phyloP scores from a whole-genome alignment of 37 sponge, comb jelly and placozoan genomes.

The Aplysina aerophoba region DNA sequence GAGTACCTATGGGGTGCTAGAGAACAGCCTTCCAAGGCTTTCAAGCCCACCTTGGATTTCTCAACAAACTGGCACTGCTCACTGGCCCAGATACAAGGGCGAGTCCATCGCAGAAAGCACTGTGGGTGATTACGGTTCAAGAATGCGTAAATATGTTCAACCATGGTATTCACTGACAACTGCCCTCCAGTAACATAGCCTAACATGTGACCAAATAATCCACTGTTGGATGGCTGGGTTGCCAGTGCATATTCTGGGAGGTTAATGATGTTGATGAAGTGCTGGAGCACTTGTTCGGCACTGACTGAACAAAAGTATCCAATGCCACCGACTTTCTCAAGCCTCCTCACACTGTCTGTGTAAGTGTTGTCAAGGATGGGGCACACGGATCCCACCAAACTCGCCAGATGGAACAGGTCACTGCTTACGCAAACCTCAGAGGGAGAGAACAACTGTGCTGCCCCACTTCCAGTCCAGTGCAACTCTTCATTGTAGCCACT shows the following conservation, averaged over 20 bases:
- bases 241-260: neutral
- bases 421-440: neutral
- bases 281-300: neutral
- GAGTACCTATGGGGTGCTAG: conserved; percentile 13
- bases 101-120: neutral
- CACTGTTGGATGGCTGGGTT: neutral
- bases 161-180: neutral
- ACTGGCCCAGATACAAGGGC: neutral
- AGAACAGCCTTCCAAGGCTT: neutral
- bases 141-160: neutral
- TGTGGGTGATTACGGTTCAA: neutral
- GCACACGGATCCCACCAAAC: conserved; percentile 40
- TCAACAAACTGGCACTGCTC: neutral
- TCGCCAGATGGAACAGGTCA: neutral
- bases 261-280: neutral
- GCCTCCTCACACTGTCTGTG: neutral
- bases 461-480: conserved; percentile 34
- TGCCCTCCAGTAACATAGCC: too few species aligned
- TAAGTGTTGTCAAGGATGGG: conserved; percentile 16
- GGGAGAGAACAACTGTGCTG: neutral
- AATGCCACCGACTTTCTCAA: too few species aligned
- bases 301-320: neutral
- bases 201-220: too few species aligned
- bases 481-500: conserved; percentile 23
- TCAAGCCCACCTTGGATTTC: neutral